Evolutionary conservation across 2,888 invertebrate species (phyloP), one percentile per base, ranked within the genome.

Genomic region (Drosophila pseudotakahashii): DNA sequence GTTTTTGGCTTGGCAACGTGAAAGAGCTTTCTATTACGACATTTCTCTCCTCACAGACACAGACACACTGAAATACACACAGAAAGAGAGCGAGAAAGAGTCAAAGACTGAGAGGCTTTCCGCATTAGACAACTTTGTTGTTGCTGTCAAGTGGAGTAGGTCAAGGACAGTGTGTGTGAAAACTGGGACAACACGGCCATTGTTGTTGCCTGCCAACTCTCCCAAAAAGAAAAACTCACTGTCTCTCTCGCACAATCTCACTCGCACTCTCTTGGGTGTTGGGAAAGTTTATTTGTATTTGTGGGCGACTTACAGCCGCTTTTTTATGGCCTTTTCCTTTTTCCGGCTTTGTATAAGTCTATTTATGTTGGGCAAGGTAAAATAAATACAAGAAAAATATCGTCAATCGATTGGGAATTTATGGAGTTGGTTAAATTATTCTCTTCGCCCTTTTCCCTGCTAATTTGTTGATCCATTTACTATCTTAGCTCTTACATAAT

Each of bases 131-230:
- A 88, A 82, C 86, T 82, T 82, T 71, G 67, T 80, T 32, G 47
- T 47, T 47, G 47, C 14, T 32, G 30, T 47, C 73, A 88, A 90
- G 89, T 91, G 91, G 92, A 92, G 92, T 92, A 92, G 92, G 92
- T 92, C 92, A 92, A 92, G 92, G 92, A 92, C 92, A 91, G 91
- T 87, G 84, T 86, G 78, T 82, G 79, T 86, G 83, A 88, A 90
- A 91, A 90, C 86, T 91, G 89, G 91, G 90, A 87, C 91, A 91
- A 81, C 78, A 89, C 71, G 84, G 73, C 64, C 74, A 68, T 78
- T 82, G 88, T 82, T 82, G 87, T 88, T 88, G 83, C 61, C 61
- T 69, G 64, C 58, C 57, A 81, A 71, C 79, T 76, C 73, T 79
- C 72, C 57, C 67, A 74, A 66, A 68, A 68, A 44, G 57, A 69